phyloP scores from a whole-genome alignment of 2,797 vertebrate species.

The Sylvilagus floridanus region DNA sequence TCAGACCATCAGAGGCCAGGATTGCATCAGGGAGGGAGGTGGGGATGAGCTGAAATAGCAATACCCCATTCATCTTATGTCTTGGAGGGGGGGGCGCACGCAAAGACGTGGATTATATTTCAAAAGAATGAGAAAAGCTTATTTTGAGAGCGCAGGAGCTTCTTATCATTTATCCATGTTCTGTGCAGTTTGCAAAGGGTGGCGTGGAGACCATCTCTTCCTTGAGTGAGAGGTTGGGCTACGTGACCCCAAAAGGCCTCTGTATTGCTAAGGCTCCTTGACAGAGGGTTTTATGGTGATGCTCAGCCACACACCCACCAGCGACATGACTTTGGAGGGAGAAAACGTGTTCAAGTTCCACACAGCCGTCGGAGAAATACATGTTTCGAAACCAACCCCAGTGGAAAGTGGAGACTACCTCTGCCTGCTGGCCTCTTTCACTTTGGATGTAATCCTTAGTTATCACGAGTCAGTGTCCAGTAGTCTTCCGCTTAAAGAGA shows the following conservation, averaged over 20 bases:
- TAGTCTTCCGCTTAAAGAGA: neutral
- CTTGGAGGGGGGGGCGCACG: neutral
- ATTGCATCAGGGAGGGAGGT: neutral
- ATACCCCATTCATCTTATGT: conserved; percentile 26
- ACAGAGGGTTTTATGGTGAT: conserved; percentile 16
- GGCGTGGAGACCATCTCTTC: neutral
- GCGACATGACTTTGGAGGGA: neutral
- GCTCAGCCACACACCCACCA: neutral
- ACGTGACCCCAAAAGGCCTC: neutral
- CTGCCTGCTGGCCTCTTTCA: neutral
- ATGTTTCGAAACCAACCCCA: neutral
- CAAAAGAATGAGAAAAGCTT: neutral
- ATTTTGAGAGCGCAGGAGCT: neutral
- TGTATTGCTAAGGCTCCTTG: neutral
- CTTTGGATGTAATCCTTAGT: neutral
- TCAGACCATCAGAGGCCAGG: neutral
- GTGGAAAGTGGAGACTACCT: conserved; percentile 24
- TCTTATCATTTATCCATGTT: neutral
- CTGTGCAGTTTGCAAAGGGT: neutral
- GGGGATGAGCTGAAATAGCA: neutral
- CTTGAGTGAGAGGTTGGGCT: neutral
- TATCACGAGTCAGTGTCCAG: conserved; percentile 10
- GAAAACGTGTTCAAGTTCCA: neutral
- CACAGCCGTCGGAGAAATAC: neutral
- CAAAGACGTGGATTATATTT: conserved; percentile 38